Evolutionary conservation across 2,888 invertebrate species (phyloP), one percentile per base, ranked within the genome.

Genomic region (Fragum whitleyi): DNA sequence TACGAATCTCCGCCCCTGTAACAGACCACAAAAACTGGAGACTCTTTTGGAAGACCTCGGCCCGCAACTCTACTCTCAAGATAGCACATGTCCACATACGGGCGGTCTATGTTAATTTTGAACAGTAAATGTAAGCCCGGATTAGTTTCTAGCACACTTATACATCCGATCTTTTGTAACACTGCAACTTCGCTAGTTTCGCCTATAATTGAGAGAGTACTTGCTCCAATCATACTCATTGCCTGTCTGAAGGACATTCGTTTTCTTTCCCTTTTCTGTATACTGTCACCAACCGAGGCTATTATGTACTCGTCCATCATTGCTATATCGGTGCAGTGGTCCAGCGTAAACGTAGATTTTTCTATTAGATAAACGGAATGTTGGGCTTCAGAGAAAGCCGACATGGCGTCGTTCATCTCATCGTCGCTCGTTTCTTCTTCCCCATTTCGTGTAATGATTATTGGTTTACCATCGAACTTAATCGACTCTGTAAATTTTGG

Each of bases 251-350:
- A 84, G 29, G 81, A 73, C 79, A 79, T 76, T 23, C 67, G 53
- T 29, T 76, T 81, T 26, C 76, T 32, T 61, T 84, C 84, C 42
- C 84, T 69, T 57, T 84, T 84, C 36, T 84, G 84, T 23, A 84
- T 70, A 36, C 80, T 84, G 28, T 84, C 84, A 16, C 81, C 84
- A 11, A 81, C 74, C 3, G 84, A 79, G 1, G 83, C 83, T n/a
- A 83, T 74, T 16, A 77, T 71, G 23, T 79, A 79, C n/a, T 84
- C 84, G 28, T 74, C 74, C 75, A 84, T 69, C 23, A 81, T 76
- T 2, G 74, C 79, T 51, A 84, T 76, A 36, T 84, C 78, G 2
- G 74, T 68, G 39, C 84, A 81, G 67, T 79, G 84, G 29, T 84
- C 81, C 16, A 84, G 67, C 23, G 53, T 76, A 23, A 81, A 84